Conservation (phyloP, 2,113 vertebrate species). For the Carettochelys insculpta region DNA sequence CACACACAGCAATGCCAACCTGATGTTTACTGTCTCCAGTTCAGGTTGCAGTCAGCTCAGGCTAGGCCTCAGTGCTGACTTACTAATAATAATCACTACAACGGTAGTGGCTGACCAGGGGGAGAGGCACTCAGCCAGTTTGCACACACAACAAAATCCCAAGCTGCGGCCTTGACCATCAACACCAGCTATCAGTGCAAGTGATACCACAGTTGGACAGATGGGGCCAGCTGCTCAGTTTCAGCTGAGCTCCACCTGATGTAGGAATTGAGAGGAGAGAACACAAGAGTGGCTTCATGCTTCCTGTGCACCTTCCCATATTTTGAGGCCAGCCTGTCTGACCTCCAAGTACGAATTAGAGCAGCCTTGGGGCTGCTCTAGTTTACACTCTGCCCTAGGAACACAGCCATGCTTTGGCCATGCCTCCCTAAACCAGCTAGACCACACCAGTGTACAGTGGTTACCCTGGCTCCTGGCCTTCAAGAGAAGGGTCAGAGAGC, state of each 20-base stretch:
- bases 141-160: too few relatives aligned
- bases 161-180: background rate
- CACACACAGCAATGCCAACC: background rate
- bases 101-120: too few relatives aligned
- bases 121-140: background rate
- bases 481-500: background rate
- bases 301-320: background rate
- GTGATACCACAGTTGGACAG: too few relatives aligned
- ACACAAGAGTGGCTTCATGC: background rate
- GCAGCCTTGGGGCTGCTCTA: background rate
- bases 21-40: background rate
- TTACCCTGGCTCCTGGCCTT: background rate
- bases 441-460: background rate
- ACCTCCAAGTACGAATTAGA: background rate
- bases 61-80: background rate
- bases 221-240: background rate
- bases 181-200: background rate
- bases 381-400: background rate
- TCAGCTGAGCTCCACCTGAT: background rate
- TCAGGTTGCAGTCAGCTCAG: background rate
- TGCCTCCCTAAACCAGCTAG: background rate
- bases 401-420: background rate
- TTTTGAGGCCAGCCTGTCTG: background rate
- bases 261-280: background rate
- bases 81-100: background rate